These are phyloP conservation scores for Notarius lentiginosus DNA, from an alignment of 2,113 vertebrate species.

Conservation along the genomic window DNA sequence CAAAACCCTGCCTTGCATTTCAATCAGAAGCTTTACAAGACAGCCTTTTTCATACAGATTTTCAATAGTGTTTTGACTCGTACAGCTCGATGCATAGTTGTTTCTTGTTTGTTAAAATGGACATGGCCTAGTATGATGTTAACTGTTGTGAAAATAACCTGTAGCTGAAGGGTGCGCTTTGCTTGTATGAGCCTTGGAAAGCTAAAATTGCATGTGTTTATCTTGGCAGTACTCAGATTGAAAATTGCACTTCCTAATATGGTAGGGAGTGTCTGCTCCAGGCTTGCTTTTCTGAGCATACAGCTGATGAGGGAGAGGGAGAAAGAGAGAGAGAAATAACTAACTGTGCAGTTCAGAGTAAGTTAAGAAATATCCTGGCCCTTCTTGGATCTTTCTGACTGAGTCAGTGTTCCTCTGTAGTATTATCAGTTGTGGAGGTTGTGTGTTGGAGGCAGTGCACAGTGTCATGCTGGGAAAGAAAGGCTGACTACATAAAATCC, in stretches of 20 bases:
- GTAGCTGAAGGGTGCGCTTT: not conserved
- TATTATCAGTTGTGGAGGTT: not conserved
- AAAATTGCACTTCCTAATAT: constrained; percentile 45
- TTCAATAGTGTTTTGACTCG: constrained; percentile 2
- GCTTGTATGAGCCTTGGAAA: constrained; percentile 9
- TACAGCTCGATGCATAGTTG: not conserved
- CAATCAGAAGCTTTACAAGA: constrained; percentile 49
- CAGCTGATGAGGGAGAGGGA: constrained; percentile 2
- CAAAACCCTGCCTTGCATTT: constrained; percentile 45
- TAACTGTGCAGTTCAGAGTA: not conserved
- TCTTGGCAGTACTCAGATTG: constrained; percentile 39
- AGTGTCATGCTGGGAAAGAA: not conserved
- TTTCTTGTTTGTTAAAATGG: not conserved
- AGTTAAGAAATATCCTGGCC: constrained; percentile 10
- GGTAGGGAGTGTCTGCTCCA: constrained; percentile 18
- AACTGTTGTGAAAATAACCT: not conserved
- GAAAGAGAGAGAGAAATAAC: constrained; percentile 8
- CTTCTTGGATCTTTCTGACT: constrained; percentile 1
- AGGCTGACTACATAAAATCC: not conserved
- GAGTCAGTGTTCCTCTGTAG: constrained; percentile 19
- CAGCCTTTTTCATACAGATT: constrained; percentile 29
- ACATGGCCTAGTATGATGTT: not conserved
- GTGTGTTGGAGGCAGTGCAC: not conserved
- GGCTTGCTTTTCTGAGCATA: not conserved
- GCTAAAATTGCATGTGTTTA: constrained; percentile 26